Evolutionary conservation across 2,888 invertebrate genomes (phyloP), one percentile per base, ranked within the genome.

Genomic region (Endomychus coccineus): DNA sequence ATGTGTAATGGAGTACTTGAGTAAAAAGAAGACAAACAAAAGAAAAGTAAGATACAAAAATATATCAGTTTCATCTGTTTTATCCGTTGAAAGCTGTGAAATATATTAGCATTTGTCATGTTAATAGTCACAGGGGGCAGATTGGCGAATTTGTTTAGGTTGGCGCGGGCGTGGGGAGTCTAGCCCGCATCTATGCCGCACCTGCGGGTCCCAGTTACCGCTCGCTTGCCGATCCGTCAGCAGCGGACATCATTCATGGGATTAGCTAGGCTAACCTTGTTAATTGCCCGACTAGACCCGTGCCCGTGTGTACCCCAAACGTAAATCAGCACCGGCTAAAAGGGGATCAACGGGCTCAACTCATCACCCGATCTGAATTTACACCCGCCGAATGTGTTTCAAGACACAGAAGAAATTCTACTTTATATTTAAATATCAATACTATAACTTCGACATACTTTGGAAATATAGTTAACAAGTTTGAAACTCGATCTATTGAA

Each of bases 211-310:
- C 36, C 36, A 31, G 31, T 37, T 53, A 52, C 31, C 31, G 27
- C 33, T 28, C 33, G 25, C 31, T 52, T 38, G 49, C 48, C 58
- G 54, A 62, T 62, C 60, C 58, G 59, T 62, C 61, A 61, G 59
- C 50, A 45, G 55, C 56, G 61, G 60, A 64, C 67, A 68, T 68
- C 67, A 67, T 67, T 68, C 67, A 68, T 61, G 61, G 67, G 68
- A 67, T 68, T 68, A 68, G 61, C 66, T 60, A 49, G 60, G 65
- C 66, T 66, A 67, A 67, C 66, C 65, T 65, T 67, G 67, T 68
- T 68, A 68, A 68, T 68, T 68, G 67, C 67, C 61, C 58, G 56
- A 55, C 59, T 59, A 62, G 62, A 59, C 59, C 61, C 56, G 57
- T 52, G 54, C 55, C 53, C 54, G 55, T 57, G 55, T 58, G 55